phyloP scores from a whole-genome alignment of 2,113 vertebrate genomes.

The Pluvialis apricaria region DNA sequence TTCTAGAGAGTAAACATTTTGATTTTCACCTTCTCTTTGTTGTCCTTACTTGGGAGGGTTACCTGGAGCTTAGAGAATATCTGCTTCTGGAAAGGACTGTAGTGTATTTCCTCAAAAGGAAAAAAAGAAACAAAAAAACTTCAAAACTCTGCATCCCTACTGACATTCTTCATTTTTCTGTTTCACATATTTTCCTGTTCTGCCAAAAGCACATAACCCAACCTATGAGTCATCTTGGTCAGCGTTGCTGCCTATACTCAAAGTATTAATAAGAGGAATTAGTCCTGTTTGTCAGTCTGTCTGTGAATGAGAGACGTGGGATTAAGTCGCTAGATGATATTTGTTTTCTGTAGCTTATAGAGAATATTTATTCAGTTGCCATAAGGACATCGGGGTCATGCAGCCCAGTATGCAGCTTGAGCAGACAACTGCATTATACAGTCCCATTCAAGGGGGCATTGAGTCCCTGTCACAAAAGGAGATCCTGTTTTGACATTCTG shows the following conservation, averaged over 20 bases:
- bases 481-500: neutral
- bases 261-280: slow-evolving; percentile 46
- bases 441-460: neutral
- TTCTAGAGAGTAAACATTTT: neutral
- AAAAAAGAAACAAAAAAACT: neutral
- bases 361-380: slow-evolving; percentile 10
- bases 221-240: neutral
- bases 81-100: neutral
- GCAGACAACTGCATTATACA: neutral
- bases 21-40: slow-evolving; percentile 10
- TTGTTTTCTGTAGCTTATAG: slow-evolving; percentile 17
- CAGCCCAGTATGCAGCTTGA: neutral
- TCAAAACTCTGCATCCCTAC: neutral
- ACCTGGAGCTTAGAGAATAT: neutral
- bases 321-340: slow-evolving; percentile 7
- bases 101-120: neutral
- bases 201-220: neutral
- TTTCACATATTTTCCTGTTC: neutral
- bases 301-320: slow-evolving; percentile 27
- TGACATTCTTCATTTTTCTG: neutral
- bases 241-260: neutral
- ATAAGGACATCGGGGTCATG: neutral
- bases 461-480: neutral
- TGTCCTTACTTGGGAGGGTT: neutral
- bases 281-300: slow-evolving; percentile 36